These are phyloP conservation scores for Zophobas morio DNA, from an alignment of 1,140 invertebrate species.

Conservation along the genomic window DNA sequence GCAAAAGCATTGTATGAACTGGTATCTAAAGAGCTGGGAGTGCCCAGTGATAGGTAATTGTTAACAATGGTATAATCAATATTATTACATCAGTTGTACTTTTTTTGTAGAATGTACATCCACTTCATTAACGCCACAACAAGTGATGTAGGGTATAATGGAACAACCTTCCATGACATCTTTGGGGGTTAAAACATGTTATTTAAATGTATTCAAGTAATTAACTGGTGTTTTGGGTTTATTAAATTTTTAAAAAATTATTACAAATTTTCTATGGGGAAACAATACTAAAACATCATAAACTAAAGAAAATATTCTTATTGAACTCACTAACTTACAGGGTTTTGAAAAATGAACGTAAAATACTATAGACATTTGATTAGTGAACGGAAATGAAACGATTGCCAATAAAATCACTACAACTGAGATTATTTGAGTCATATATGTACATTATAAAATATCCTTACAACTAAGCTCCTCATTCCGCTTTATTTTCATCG, in stretches of 20 bases:
- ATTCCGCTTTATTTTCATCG: constrained; percentile 74
- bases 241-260: constrained; percentile 17
- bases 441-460: constrained; percentile 34
- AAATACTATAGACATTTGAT: neutral
- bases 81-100: neutral
- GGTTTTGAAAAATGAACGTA: constrained; percentile 7
- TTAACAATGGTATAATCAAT: neutral
- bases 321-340: neutral
- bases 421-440: constrained; percentile 3
- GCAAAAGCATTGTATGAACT: constrained; percentile 73
- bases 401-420: neutral
- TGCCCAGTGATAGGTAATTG: constrained; percentile 71
- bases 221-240: constrained; percentile 9
- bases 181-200: constrained; percentile 66
- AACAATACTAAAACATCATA: neutral
- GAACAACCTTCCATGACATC: constrained; percentile 77
- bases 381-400: neutral
- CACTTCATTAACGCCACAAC: constrained; percentile 72
- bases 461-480: constrained; percentile 45
- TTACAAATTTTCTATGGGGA: constrained; percentile 22
- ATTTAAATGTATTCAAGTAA: constrained; percentile 17
- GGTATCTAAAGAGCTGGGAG: constrained; percentile 73
- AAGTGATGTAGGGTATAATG: constrained; percentile 75
- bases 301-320: constrained; percentile 13
- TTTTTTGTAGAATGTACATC: constrained; percentile 75